These are phyloP conservation scores for Helicoverpa armigera DNA, from an alignment of 1,140 invertebrate genomes.

Conservation along the genomic window DNA sequence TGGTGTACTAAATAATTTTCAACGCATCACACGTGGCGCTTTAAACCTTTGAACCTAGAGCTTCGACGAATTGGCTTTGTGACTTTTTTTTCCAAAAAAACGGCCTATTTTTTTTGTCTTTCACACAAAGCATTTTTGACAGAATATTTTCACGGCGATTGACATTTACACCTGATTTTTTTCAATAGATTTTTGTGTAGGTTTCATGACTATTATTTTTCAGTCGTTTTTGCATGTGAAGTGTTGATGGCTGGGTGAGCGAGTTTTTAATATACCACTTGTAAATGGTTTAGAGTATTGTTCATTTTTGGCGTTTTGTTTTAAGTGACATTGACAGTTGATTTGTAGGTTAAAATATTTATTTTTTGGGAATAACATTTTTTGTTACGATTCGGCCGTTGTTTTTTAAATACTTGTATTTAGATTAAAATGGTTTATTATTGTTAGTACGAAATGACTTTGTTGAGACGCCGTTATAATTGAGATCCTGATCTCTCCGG, in stretches of 20 bases:
- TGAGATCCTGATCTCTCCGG: too few species aligned
- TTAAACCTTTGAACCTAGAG: slow-evolving; percentile 24
- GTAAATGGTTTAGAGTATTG: neutral
- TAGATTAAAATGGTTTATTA: too few species aligned
- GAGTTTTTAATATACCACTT: neutral
- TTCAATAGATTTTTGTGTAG: slow-evolving; percentile 31
- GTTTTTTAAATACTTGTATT: too few species aligned
- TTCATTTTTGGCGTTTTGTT: neutral
- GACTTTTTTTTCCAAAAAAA: neutral
- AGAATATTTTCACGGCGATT: slow-evolving; percentile 42
- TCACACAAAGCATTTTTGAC: slow-evolving; percentile 46
- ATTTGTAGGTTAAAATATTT: too few species aligned
- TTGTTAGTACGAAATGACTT: too few species aligned
- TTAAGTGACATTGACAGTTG: too few species aligned
- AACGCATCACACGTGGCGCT: neutral
- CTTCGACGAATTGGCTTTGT: slow-evolving; percentile 43
- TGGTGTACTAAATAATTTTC: too few species aligned
- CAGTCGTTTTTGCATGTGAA: neutral
- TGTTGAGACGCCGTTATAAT: too few species aligned
- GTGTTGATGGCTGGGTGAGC: neutral
- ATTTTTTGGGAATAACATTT: too few species aligned
- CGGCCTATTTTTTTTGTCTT: slow-evolving; percentile 1
- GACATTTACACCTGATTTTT: slow-evolving; percentile 47
- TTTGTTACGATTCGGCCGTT: too few species aligned
- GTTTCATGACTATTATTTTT: neutral